Base-by-base conservation (phyloP, 2,797 vertebrate genomes). In the Bovichtus variegatus region DNA sequence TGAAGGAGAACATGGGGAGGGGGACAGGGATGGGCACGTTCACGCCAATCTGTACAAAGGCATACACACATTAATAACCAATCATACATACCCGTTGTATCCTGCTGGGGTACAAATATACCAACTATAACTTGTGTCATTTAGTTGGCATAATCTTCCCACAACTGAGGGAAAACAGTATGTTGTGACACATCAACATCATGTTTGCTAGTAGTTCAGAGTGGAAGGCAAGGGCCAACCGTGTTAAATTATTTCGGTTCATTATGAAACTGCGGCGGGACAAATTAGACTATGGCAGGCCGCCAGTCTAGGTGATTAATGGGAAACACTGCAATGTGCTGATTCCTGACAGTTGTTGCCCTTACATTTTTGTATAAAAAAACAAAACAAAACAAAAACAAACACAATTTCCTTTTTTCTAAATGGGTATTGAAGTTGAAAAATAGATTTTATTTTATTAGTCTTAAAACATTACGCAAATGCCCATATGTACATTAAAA, bases 1-100 rank as follows among this genome's bases (percentile, higher is more conserved):
- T 99, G 91, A 99, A 99, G 60, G 98, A 99, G 85, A 99, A 99
- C 98, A 99, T 99, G 62, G 98, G 98, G 61, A 99, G 95, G 57
- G 98, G 98, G 43, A 99, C 98, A 0, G 98, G 98, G 86, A 99
- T 99, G 23, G 98, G 98, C 58, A 99, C 98, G 0, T 99, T 99
- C 74, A 99, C 96, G 7, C 98, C 98, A 71, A 99, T 94, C 98
- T 99, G 82, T 18, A 76, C 29, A 85, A 84, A 1, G 2, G n/a
- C 40, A 43, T 0, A 51, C 5, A 36, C 3, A 55, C 38, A 54
- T 71, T 23, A 29, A 47, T 44, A 44, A 19, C 43, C 16, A n/a
- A 21, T 29, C 16, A 47, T 46, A n/a, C 15, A 4, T 0, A 66
- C 51, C n/a, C n/a, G n/a, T n/a, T n/a, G n/a, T n/a, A n/a, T 23